Evolutionary conservation across 2,797 vertebrate genomes (phyloP), one percentile per base, ranked within the genome.

Genomic region (Helostoma temminkii): DNA sequence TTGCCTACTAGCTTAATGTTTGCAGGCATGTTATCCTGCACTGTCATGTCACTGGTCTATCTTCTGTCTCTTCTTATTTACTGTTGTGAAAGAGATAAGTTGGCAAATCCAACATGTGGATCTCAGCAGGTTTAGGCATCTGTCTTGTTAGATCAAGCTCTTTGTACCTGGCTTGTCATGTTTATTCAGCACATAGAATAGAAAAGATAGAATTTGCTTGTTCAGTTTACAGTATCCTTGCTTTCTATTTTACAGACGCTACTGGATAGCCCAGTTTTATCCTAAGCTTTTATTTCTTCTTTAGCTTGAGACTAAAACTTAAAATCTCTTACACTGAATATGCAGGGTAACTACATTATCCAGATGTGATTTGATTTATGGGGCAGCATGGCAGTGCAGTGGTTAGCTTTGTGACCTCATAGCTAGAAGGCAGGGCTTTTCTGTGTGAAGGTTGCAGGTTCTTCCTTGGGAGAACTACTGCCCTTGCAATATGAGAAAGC

Each of bases 311-410:
- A 55, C n/a, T 55, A 8, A 18, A 6, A 37, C 34, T 16, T 30
- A 9, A 56, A 16, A 57, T 46, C 52, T 15, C 49, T 37, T 5
- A 37, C 36, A 16, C 12, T 37, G 50, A 32, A 32, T 61, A 42
- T 60, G 26, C 53, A 22, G 9, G 36, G n/a, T 53, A 41, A 26
- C 39, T 56, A 34, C 16, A 39, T 60, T 52, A 61, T 56, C 53
- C 55, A 52, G 39, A 8, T 57, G 59, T 16, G 15, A 67, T 37
- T n/a, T 26, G 5, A 11, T 34, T 34, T 34, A 34, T 11, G 32
- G 9, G 4, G 49, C 39, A 42, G 34, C 48, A 7, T 19, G 41
- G 11, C 42, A 30, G 55, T 65, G 43, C 7, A 32, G 30, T 32
- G 30, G 6, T 32, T 32, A 34, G 11, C 11, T 11, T 11, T 34